phyloP scores from a whole-genome alignment of 2,797 vertebrate genomes.

The Helicolenus hilgendorfi region DNA sequence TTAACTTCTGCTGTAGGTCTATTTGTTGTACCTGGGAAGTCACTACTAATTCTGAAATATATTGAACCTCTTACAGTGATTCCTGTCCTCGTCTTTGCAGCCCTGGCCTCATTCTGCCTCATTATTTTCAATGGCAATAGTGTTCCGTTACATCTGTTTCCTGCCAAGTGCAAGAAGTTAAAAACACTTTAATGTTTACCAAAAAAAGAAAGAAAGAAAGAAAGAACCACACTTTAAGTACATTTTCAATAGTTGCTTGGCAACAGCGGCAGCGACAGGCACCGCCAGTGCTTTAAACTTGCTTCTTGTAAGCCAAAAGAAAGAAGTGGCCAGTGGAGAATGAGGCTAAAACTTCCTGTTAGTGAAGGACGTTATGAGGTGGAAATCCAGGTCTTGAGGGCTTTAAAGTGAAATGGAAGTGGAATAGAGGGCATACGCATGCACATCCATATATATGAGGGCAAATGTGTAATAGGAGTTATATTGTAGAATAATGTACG shows the following conservation, averaged over 20 bases:
- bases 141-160: conserved; percentile 3
- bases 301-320: conserved; percentile 25
- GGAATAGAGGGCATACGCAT: background rate
- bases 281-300: background rate
- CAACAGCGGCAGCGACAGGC: background rate
- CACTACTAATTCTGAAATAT: conserved; percentile 18
- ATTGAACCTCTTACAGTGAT: conserved; percentile 40
- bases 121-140: conserved; percentile 65
- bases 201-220: background rate
- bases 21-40: conserved; percentile 31
- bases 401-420: background rate
- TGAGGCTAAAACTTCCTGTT: conserved; percentile 51
- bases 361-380: conserved; percentile 26
- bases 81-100: conserved; percentile 54
- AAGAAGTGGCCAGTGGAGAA: conserved; percentile 28
- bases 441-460: background rate
- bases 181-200: conserved; percentile 50
- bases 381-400: conserved; percentile 46
- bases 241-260: conserved; percentile 51
- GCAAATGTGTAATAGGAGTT: background rate
- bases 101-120: conserved; percentile 43
- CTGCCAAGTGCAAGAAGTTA: conserved; percentile 50
- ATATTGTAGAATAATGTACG: background rate
- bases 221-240: conserved; percentile 21
- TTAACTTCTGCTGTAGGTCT: background rate